A percentile compares a stretch with the other conserved stretches of the same genome.
phyloP scores from a whole-genome alignment of 2,797 vertebrate species.

The Phrynocephalus forsythii region DNA sequence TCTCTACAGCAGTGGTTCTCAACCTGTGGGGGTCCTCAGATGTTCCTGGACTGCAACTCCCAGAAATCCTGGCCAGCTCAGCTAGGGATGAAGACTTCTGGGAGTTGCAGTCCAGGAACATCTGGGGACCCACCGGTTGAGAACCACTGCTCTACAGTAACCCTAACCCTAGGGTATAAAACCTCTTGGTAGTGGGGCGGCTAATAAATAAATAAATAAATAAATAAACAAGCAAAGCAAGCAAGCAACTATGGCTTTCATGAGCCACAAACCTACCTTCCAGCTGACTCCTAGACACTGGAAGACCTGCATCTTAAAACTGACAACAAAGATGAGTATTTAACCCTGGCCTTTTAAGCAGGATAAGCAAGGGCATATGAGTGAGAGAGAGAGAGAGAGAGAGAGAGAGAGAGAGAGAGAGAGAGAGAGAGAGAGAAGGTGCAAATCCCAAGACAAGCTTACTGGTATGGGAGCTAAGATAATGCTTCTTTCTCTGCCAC shows the following conservation, averaged over 20 bases:
- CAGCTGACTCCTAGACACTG: slow-evolving; percentile 46
- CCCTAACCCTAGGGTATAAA: slow-evolving; percentile 54
- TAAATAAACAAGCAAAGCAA: too few relatives aligned
- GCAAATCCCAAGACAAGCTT: neutral
- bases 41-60: too few relatives aligned
- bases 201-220: too few relatives aligned
- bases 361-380: slow-evolving; percentile 44
- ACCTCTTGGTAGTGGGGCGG: too few relatives aligned
- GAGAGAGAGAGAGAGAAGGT: slow-evolving; percentile 27
- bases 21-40: too few relatives aligned
- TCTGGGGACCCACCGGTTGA: too few relatives aligned
- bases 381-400: slow-evolving; percentile 22
- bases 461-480: slow-evolving; percentile 20
- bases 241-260: slow-evolving; percentile 63
- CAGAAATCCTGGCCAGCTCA: too few relatives aligned
- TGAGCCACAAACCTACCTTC: neutral
- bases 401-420: too few relatives aligned
- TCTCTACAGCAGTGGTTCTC: slow-evolving; percentile 4
- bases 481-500: slow-evolving; percentile 16
- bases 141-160: too few relatives aligned
- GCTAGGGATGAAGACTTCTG: too few relatives aligned
- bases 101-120: too few relatives aligned
- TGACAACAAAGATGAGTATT: slow-evolving; percentile 58
- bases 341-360: slow-evolving; percentile 51
- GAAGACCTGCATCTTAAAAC: slow-evolving; percentile 48